Percentiles rank a stretch among this genome's conserved stretches.
Conservation (phyloP, 2,888 invertebrate genomes). For the Pyrgus malvae region DNA sequence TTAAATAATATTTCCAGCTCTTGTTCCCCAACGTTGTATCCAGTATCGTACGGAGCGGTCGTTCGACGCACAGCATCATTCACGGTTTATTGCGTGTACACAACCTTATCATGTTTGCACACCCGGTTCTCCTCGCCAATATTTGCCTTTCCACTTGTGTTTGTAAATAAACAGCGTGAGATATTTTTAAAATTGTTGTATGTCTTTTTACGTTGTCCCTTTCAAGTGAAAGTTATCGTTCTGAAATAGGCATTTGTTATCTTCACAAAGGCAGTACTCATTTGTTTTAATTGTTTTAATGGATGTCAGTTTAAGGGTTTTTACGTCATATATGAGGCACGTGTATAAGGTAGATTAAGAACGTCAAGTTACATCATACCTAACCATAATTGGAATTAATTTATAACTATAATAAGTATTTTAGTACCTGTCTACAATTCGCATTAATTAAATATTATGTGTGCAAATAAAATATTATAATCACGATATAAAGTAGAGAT, state of each 20-base stretch:
- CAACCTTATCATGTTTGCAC: constrained; percentile 40
- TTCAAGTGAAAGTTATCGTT: background rate
- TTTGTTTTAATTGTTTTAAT: background rate
- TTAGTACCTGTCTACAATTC: too few relatives aligned
- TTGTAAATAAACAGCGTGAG: constrained; percentile 2
- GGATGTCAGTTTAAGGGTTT: background rate
- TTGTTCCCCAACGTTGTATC: too few relatives aligned
- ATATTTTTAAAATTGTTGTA: too few relatives aligned
- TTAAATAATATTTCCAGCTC: background rate
- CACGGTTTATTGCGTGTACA: background rate
- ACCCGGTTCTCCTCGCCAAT: constrained; percentile 29
- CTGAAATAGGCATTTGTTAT: background rate
- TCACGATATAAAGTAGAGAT: too few relatives aligned
- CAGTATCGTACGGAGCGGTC: too few relatives aligned
- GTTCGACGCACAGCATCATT: background rate
- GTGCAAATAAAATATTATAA: too few relatives aligned
- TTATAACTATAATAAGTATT: too few relatives aligned
- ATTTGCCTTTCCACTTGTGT: constrained; percentile 39
- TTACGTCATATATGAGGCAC: too few relatives aligned
- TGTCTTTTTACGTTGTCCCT: background rate
- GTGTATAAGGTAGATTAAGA: too few relatives aligned
- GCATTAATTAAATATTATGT: too few relatives aligned
- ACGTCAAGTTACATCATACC: too few relatives aligned
- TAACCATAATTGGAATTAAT: too few relatives aligned
- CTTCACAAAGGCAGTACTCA: background rate